Evolutionary conservation across 2,113 vertebrate species (phyloP).

Genomic region (Stomatorhinus ivindoensis): DNA sequence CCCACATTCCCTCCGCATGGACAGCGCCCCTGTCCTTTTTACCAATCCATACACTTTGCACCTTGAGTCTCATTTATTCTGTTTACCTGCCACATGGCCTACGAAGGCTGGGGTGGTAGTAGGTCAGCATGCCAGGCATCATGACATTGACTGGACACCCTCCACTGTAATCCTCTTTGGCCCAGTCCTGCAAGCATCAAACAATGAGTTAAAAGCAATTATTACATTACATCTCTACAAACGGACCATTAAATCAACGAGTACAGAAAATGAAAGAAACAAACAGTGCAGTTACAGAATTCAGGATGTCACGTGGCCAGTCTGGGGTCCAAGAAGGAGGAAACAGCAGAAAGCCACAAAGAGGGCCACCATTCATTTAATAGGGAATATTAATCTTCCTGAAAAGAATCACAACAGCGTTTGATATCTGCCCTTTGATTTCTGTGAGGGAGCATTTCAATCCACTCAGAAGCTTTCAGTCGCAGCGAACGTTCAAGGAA

Average conservation of each 20-base stretch:
- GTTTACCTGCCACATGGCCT: conserved; percentile 55
- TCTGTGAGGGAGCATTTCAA: conserved; percentile 7
- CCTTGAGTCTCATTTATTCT: background rate
- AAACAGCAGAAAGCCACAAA: background rate
- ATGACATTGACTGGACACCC: conserved; percentile 63
- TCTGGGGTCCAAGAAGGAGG: background rate
- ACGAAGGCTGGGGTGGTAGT: conserved; percentile 56
- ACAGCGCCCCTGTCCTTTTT: background rate
- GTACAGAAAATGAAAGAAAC: background rate
- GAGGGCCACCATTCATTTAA: background rate
- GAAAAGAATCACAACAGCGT: background rate
- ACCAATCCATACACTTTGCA: background rate
- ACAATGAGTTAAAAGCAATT: too few species aligned
- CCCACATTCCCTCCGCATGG: background rate
- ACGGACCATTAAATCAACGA: background rate
- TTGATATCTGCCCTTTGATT: background rate
- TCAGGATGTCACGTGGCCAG: background rate
- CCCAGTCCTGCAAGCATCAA: conserved; percentile 53
- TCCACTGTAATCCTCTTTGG: conserved; percentile 53
- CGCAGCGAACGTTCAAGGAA: background rate
- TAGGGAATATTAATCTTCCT: background rate
- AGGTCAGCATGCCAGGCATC: conserved; percentile 61
- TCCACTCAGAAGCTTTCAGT: conserved; percentile 8
- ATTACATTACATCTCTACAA: background rate
- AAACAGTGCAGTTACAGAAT: background rate